A percentile compares a stretch with the other conserved stretches of the same genome.
Conservation (phyloP, 2,113 vertebrate species). For the Larimichthys crocea region DNA sequence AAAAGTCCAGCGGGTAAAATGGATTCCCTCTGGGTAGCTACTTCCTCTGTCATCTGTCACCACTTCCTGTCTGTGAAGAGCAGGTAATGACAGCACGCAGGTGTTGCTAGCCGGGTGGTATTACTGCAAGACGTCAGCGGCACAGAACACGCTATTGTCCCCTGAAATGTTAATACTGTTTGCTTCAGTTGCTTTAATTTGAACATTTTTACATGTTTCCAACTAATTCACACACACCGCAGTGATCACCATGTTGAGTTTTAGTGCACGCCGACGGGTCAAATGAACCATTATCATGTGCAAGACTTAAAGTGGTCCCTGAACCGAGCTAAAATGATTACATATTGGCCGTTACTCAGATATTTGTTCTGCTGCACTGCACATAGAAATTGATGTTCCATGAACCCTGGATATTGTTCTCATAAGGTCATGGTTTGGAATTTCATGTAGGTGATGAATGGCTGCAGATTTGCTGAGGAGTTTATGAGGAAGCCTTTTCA, state of each 20-base stretch:
- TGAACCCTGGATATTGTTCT: conserved; percentile 73
- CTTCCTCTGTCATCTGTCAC: conserved; percentile 83
- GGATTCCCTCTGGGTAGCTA: conserved; percentile 71
- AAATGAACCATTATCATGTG: conserved; percentile 40
- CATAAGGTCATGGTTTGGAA: conserved; percentile 69
- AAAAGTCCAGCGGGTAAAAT: conserved; percentile 39
- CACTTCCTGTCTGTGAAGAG: conserved; percentile 80
- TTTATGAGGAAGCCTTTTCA: conserved; percentile 21
- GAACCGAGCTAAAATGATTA: conserved; percentile 68
- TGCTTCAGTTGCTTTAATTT: not conserved
- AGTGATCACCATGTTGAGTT: conserved; percentile 4
- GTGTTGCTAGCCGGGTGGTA: conserved; percentile 76
- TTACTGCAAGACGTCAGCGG: conserved; percentile 46
- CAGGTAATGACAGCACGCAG: conserved; percentile 80
- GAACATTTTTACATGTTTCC: not conserved
- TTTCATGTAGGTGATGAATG: conserved; percentile 66
- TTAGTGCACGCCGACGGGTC: conserved; percentile 11
- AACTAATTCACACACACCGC: not conserved
- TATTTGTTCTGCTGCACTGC: conserved; percentile 77
- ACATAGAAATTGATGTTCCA: conserved; percentile 76
- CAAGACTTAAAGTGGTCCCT: conserved; percentile 49
- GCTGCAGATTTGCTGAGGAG: conserved; percentile 53
- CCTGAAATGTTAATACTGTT: not conserved
- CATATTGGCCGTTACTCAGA: conserved; percentile 69
- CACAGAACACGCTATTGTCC: conserved; percentile 17